A percentile compares a stretch with the other conserved stretches of the same genome.
These are phyloP conservation scores for Hestina assimilis DNA, from an alignment of 1,140 invertebrate genomes.

Conservation along the genomic window DNA sequence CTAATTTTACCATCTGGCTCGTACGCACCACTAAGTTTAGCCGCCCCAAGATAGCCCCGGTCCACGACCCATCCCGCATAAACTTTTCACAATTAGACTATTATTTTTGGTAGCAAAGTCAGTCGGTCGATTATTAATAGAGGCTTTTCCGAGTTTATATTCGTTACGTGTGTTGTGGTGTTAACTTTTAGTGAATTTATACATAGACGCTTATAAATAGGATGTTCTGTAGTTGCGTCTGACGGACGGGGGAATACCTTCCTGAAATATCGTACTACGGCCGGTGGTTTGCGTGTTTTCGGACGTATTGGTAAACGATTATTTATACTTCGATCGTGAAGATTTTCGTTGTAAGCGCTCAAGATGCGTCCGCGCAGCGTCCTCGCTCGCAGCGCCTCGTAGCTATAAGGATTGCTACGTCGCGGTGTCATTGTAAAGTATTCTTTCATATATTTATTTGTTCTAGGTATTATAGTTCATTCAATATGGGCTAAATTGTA, in stretches of 20 bases:
- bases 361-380: constrained; percentile 34
- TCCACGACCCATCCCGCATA: constrained; percentile 77
- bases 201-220: constrained; percentile 79
- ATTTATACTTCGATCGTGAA: constrained; percentile 72
- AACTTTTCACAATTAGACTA: constrained; percentile 80
- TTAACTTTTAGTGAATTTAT: constrained; percentile 79
- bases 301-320: constrained; percentile 76
- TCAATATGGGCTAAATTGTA: no score
- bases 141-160: constrained; percentile 78
- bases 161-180: constrained; percentile 77
- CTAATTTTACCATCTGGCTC: constrained; percentile 77
- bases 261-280: constrained; percentile 78
- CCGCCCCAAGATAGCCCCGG: constrained; percentile 78
- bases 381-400: neutral
- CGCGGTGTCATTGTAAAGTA: no score
- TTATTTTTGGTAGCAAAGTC: constrained; percentile 80
- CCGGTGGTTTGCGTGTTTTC: constrained; percentile 71
- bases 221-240: constrained; percentile 76
- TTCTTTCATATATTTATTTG: neutral
- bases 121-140: constrained; percentile 79
- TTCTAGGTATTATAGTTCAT: no score
- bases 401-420: neutral
- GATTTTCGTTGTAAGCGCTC: constrained; percentile 40
- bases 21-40: constrained; percentile 79
- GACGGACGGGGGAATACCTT: constrained; percentile 78